Conservation (phyloP, 23 tunicate genomes). For the Botrylloides violaceus region DNA sequence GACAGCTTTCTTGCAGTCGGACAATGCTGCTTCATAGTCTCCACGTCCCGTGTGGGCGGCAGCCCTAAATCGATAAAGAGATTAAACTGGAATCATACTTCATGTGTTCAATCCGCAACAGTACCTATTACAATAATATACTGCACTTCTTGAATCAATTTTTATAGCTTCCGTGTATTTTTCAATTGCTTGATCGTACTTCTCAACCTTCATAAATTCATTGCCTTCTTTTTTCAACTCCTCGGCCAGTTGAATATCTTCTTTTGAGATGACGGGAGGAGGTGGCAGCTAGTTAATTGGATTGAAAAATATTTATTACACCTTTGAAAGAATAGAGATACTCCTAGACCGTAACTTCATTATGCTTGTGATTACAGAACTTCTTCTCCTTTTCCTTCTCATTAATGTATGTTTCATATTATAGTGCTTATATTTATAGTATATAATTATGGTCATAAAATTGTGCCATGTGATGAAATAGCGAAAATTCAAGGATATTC, state of each 20-base stretch:
- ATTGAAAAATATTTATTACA: too few relatives aligned
- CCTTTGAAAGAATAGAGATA: too few relatives aligned
- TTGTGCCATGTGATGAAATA: too few relatives aligned
- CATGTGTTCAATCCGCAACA: background rate
- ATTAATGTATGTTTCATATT: too few relatives aligned
- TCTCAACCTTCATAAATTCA: constrained; percentile 63
- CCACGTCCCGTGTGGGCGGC: constrained; percentile 83
- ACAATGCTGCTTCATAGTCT: constrained; percentile 49
- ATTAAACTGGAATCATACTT: background rate
- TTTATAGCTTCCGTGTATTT: constrained; percentile 79
- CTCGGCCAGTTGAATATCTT: constrained; percentile 50
- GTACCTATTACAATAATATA: constrained; percentile 86
- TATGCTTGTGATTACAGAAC: background rate
- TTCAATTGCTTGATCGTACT: constrained; percentile 70
- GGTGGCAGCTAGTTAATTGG: background rate
- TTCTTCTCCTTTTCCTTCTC: background rate
- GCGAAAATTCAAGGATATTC: too few relatives aligned
- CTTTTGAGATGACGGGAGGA: constrained; percentile 23
- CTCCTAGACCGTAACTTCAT: background rate
- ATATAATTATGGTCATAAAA: too few relatives aligned
- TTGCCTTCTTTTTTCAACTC: constrained; percentile 65
- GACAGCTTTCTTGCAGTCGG: constrained; percentile 79
- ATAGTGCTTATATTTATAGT: too few relatives aligned
- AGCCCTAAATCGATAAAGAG: constrained; percentile 46
- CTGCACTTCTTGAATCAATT: constrained; percentile 62